These are phyloP conservation scores for Lordiphosa fenestrarum DNA, from an alignment of 2,888 invertebrate species.

Conservation along the genomic window DNA sequence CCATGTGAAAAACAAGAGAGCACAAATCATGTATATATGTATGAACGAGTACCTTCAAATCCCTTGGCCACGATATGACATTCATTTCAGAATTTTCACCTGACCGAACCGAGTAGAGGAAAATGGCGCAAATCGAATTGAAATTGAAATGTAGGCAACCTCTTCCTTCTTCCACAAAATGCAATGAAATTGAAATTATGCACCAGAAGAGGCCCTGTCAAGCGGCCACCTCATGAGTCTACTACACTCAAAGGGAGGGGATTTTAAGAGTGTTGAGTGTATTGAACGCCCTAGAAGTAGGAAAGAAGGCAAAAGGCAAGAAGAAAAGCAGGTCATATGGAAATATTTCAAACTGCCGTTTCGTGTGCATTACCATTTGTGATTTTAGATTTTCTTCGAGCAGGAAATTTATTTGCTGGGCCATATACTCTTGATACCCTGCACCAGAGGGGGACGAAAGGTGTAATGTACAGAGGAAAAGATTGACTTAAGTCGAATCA, in stretches of 20 bases:
- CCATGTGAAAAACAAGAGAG: slow-evolving; percentile 5
- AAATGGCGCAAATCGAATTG: slow-evolving; percentile 41
- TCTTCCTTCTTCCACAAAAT: slow-evolving; percentile 31
- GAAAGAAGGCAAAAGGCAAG: slow-evolving; percentile 19
- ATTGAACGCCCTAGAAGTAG: slow-evolving; percentile 27
- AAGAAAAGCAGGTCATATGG: slow-evolving; percentile 68
- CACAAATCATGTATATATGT: slow-evolving; percentile 3
- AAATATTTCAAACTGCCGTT: slow-evolving; percentile 41
- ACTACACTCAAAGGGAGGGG: slow-evolving; percentile 14
- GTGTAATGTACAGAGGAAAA: no score
- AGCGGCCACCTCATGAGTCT: slow-evolving; percentile 9
- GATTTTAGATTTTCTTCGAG: slow-evolving; percentile 23
- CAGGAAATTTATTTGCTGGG: slow-evolving; percentile 1
- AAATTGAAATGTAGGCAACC: slow-evolving; percentile 44
- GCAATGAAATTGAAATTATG: slow-evolving; percentile 47
- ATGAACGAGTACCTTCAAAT: slow-evolving; percentile 7
- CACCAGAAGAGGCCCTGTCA: slow-evolving; percentile 16
- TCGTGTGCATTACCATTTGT: slow-evolving; percentile 18
- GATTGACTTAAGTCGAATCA: no score
- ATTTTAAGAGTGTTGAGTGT: slow-evolving; percentile 34
- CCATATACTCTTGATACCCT: background rate
- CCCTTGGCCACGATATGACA: slow-evolving; percentile 33
- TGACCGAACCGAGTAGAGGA: slow-evolving; percentile 12
- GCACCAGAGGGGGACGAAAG: no score
- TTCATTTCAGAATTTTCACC: slow-evolving; percentile 25